Evolutionary conservation across 2,797 vertebrate species (phyloP).

Genomic region (Cheracebus regulus): DNA sequence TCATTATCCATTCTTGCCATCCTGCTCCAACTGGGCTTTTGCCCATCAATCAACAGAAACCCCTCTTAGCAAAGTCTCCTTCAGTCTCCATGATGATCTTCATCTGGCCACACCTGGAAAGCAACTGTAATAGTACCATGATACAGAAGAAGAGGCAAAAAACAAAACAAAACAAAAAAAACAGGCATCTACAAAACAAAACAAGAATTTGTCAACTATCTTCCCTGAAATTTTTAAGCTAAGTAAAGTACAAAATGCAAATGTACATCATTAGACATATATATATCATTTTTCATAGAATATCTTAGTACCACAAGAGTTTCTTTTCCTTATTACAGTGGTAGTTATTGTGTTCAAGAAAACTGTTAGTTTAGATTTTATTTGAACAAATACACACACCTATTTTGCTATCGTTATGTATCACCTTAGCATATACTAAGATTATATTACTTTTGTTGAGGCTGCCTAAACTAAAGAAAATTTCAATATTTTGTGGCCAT

Average conservation of each 20-base stretch:
- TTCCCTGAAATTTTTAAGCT: not conserved
- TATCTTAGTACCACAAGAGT: not conserved
- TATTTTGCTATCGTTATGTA: not conserved
- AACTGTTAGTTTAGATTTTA: not conserved
- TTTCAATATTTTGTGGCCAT: not conserved
- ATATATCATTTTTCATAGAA: not conserved
- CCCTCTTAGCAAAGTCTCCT: not conserved
- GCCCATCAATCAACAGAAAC: not conserved
- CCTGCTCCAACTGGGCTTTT: not conserved
- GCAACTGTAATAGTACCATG: not conserved
- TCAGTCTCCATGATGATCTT: not conserved
- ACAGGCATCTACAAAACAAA: not conserved
- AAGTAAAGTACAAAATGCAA: not conserved
- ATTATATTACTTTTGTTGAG: not conserved
- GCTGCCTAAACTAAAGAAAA: not conserved
- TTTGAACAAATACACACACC: not conserved
- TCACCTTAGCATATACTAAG: not conserved
- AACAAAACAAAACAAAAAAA: not conserved
- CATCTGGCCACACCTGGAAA: not conserved
- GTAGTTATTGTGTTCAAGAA: not conserved
- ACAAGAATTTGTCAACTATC: not conserved
- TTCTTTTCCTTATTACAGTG: slow-evolving; percentile 22
- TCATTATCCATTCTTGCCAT: not conserved
- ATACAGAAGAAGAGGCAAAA: not conserved
- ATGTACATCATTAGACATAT: not conserved